Evolutionary conservation across 64 coral and sea anemone species (phyloP).

Genomic region (Dendrophyllia cribrosa): DNA sequence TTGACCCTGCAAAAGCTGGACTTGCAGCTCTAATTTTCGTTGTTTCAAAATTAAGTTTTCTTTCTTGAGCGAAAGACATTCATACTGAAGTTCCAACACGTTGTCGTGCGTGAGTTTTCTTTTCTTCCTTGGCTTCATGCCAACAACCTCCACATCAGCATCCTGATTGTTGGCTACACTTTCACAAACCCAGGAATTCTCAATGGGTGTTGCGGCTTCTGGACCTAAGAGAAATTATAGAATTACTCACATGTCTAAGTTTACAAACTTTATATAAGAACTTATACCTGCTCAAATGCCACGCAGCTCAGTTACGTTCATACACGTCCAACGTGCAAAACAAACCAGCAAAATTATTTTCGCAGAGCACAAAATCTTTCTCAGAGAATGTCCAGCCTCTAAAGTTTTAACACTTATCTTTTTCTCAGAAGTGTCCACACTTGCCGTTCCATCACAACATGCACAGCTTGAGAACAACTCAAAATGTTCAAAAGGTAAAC

Average conservation of each 20-base stretch:
- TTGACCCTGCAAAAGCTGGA: neutral
- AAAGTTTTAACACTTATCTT: neutral
- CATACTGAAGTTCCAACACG: neutral
- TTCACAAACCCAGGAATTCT: neutral
- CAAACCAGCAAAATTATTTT: neutral
- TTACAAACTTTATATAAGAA: slow-evolving; percentile 3
- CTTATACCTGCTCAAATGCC: neutral
- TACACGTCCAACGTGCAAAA: neutral
- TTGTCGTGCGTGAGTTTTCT: neutral
- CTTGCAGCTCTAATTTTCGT: neutral
- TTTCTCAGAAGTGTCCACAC: neutral
- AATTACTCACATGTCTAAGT: neutral
- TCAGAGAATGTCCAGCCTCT: neutral
- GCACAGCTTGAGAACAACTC: neutral
- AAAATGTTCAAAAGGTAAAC: neutral
- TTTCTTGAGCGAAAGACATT: slow-evolving; percentile 1
- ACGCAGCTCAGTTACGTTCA: neutral
- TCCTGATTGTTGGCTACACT: neutral
- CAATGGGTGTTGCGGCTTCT: slow-evolving; percentile 1
- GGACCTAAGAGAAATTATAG: neutral
- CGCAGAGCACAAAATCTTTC: neutral
- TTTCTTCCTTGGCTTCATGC: neutral
- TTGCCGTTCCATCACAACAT: neutral
- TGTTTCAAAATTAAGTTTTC: neutral
- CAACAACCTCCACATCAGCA: neutral